These are phyloP conservation scores for Phacellophora camtschatica DNA, from an alignment of 30 jellyfish, hydroid and myxozoan species.

Conservation along the genomic window DNA sequence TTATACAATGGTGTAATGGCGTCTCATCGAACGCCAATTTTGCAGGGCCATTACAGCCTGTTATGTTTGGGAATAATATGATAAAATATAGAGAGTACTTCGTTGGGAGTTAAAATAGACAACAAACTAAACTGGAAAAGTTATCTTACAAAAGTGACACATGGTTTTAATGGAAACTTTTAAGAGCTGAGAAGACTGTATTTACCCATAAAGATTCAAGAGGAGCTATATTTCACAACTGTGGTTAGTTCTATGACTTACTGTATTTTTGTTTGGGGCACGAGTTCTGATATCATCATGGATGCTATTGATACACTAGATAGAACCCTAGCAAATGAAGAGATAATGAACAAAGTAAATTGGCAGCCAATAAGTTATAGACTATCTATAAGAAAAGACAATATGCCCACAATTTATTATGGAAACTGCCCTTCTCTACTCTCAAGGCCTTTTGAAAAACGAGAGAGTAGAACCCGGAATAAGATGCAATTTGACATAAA, in stretches of 20 bases:
- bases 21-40: slow-evolving; percentile 25
- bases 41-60: slow-evolving; percentile 34
- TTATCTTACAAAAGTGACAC: background rate
- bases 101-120: slow-evolving; percentile 27
- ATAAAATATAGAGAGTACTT: slow-evolving; percentile 8
- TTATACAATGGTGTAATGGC: no score
- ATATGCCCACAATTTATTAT: slow-evolving; percentile 27
- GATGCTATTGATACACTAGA: slow-evolving; percentile 15
- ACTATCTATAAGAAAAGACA: no score
- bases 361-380: slow-evolving; percentile 32
- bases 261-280: slow-evolving; percentile 19
- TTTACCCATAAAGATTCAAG: slow-evolving; percentile 9
- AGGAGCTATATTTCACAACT: slow-evolving; percentile 3
- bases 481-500: slow-evolving; percentile 1
- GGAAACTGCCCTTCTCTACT: slow-evolving; percentile 5
- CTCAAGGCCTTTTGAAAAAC: background rate
- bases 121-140: slow-evolving; percentile 4
- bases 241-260: slow-evolving; percentile 18
- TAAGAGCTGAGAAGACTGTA: slow-evolving; percentile 12
- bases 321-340: slow-evolving; percentile 17
- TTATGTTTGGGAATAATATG: slow-evolving; percentile 13
- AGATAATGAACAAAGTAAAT: slow-evolving; percentile 26
- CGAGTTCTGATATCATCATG: background rate
- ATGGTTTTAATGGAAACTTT: background rate
- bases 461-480: slow-evolving; percentile 14